Base-by-base conservation (phyloP, 2,888 invertebrate genomes). In the Archaeoteleia sp. region DNA sequence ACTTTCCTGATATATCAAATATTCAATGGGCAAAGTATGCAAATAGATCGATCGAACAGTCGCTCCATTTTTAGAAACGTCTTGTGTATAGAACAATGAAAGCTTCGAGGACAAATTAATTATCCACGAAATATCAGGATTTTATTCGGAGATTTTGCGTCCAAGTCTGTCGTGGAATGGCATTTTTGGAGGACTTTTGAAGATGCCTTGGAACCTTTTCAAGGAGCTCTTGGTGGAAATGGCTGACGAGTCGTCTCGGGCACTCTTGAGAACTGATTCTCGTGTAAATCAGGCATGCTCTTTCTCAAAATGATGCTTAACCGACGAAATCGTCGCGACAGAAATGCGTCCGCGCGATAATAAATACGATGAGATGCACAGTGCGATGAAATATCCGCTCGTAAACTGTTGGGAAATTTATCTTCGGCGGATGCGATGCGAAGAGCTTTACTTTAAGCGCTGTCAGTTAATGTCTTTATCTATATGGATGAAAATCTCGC, bases 381-480 rank as follows among this genome's bases (percentile, higher is more conserved):
- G 8, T 13, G 54, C 54, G 66, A 60, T 66, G 60, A 66, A 66
- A 66, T 66, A 66, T 60, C 54, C 48, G 66, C 48, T 60, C 66
- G 60, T 66, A 66, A 66, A 66, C 60, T 60, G 43, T 30, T n/a
- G 43, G 34, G 42, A 49, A 66, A 66, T 60, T 66, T 60, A 66
- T 60, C 66, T 66, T 55, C 37, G 60, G 48, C 48, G 42, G 58
- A 58, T 66, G 66, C 48, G 53, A 66, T 43, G 48, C 53, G 53
- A 43, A 58, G 58, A 48, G 58, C 48, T 58, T 66, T 42, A 58
- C 58, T 66, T 66, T 58, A 66, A 66, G 58, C 66, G 42, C 53
- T 30, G 65, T 65, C 57, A 42, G 66, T 66, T 58, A 66, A 66
- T 60, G 66, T 66, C 66, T 66, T 66, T 66, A 66, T 66, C 66